Base-by-base conservation (phyloP, 2,888 invertebrate genomes). In the Craniophora ligustri region DNA sequence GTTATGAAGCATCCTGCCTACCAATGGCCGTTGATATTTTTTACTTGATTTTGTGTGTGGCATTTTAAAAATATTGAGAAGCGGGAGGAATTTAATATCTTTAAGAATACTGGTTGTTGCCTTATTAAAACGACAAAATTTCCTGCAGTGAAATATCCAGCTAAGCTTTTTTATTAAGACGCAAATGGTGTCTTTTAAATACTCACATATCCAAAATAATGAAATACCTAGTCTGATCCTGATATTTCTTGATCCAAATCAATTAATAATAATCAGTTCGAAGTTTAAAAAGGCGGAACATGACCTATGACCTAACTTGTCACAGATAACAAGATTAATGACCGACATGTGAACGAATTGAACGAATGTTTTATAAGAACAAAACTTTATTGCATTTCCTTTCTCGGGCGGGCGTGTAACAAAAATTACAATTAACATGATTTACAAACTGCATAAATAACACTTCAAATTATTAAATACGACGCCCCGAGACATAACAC, bases 351-450 rank as follows among this genome's bases (percentile, higher is more conserved):
- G 71, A 69, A 71, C 69, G 67, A 71, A 67, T 74, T 75, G 71
- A 69, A 71, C 59, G 68, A 67, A 67, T 74, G 64, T 56, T 51
- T 47, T 64, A 56, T 40, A 72, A 61, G 65, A 60, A 56, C 54
- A 75, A 75, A 70, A 70, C 59, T 59, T 59, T 67, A 76, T 76
- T 75, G 65, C 76, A 69, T 76, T 75, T 69, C 76, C 69, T 67
- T 63, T 57, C 60, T 36, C 47, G 53, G 50, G 64, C 56, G 72
- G 76, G 79, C 78, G 75, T 80, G 75, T 85, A 84, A 84, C 82
- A 84, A 87, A n/a, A 86, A 88, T 87, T 86, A 85, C 83, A 88
- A 89, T 90, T 88, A 86, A 87, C 75, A 81, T 88, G 88, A 89
- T 89, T 89, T 89, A 88, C 85, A 76, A 80, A 78, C 69, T 73